Evolutionary conservation across 2,113 vertebrate species (phyloP).

Genomic region (Bucco capensis): DNA sequence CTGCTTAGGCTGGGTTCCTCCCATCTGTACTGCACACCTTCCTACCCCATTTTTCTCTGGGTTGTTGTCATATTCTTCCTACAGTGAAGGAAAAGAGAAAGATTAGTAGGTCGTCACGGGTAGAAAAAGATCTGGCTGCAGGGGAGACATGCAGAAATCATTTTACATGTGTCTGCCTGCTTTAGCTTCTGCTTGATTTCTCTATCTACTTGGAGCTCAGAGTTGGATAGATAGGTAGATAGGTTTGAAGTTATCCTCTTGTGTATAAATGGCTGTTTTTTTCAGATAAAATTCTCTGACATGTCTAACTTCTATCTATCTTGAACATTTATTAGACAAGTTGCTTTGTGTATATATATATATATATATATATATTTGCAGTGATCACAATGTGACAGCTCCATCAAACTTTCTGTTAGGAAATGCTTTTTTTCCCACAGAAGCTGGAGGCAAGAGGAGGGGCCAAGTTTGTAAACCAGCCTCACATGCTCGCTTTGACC

Average conservation of each 20-base stretch:
- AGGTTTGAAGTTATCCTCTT: conserved; percentile 38
- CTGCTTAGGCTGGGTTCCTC: background rate
- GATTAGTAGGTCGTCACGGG: background rate
- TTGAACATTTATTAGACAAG: background rate
- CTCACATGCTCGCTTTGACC: background rate
- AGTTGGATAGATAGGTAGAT: background rate
- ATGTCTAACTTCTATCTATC: conserved; percentile 19
- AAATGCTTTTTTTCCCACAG: background rate
- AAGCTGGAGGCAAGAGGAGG: background rate
- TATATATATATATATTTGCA: background rate
- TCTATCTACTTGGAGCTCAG: background rate
- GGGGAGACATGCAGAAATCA: background rate
- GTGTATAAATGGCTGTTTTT: background rate
- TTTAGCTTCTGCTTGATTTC: conserved; percentile 22
- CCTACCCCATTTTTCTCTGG: background rate
- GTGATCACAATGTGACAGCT: background rate
- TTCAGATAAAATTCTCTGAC: conserved; percentile 28
- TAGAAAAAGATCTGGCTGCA: background rate
- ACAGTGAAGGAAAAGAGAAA: background rate
- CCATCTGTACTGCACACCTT: rapidly evolving
- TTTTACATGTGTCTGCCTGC: background rate
- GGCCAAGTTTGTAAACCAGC: background rate
- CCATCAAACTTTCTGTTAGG: background rate
- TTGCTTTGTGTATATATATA: background rate
- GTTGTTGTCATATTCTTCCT: background rate